phyloP scores from a whole-genome alignment of 2,113 vertebrate genomes.

The Psittacus erithacus region DNA sequence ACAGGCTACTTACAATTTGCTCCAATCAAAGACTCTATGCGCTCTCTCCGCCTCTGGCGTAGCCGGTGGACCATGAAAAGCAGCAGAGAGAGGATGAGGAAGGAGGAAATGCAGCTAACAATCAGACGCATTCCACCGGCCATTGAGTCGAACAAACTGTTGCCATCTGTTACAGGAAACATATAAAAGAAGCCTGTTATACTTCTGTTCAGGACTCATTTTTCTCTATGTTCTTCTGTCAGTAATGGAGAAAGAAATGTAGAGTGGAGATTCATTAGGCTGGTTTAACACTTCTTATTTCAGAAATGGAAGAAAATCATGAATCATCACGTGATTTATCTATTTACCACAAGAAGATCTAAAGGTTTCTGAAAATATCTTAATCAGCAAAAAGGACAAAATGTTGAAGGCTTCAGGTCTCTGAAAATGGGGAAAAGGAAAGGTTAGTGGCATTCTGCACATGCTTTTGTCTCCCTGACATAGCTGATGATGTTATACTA shows the following conservation, averaged over 20 bases:
- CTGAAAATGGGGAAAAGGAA: background rate
- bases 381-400: background rate
- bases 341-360: background rate
- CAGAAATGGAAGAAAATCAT: background rate
- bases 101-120: conserved; percentile 97
- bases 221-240: background rate
- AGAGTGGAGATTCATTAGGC: background rate
- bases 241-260: background rate
- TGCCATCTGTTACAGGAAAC: conserved; percentile 82
- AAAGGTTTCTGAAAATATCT: background rate
- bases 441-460: background rate
- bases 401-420: background rate
- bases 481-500: background rate
- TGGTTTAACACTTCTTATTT: background rate
- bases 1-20: conserved; percentile 86
- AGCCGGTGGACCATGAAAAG: conserved; percentile 98
- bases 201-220: background rate
- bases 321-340: conserved; percentile 2
- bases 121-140: conserved; percentile 97
- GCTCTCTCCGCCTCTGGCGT: conserved; percentile 91
- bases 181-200: background rate
- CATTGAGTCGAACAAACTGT: conserved; percentile 96
- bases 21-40: conserved; percentile 95
- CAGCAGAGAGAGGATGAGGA: conserved; percentile 96
- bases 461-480: background rate